Evolutionary conservation across 2,888 invertebrate species (phyloP), one percentile per base, ranked within the genome.

Genomic region (Habroteleia sp.): DNA sequence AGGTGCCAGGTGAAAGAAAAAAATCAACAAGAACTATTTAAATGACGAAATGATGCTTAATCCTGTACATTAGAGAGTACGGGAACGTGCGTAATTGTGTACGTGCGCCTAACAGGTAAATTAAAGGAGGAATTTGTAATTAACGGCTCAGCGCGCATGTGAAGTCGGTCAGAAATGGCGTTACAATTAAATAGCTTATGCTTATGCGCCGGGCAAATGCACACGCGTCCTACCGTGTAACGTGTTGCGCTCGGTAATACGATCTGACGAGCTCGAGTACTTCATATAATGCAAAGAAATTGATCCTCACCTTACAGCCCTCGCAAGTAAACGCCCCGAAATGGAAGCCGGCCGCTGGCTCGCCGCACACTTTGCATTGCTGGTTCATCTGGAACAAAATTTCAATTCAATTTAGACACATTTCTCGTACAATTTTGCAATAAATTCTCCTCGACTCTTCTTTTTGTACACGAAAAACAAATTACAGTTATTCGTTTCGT

Each of bases 301-400:
- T 42, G 58, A 71, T 71, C 65, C 80, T 85, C 83, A 88, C 88
- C 88, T 88, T 88, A 77, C 88, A 88, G 52, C 88, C 88, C 81
- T 88, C 88, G 78, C 88, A 88, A 54, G 88, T 88, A 78, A 88
- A 88, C 46, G 87, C 88, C 50, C 88, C 88, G 56, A 88, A 88
- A 81, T 88, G 88, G 78, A 86, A 88, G 66, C 88, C 88, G 42
- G 88, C 88, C 44, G 88, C 88, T 50, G 87, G 88, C 74, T 88
- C 88, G 63, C 87, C 86, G 80, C 88, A 88, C 74, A 88, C 88
- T 76, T 85, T 87, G 83, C 88, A 88, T 84, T 86, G 85, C 77
- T 88, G 87, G 81, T 88, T 87, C 88, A 88, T 87, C 88, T 88
- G 86, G 44, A 87, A 87, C 69, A 50, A 44, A 58, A 79, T 46